phyloP scores from a whole-genome alignment of 2,797 vertebrate genomes.

The Sandelia bainsii region DNA sequence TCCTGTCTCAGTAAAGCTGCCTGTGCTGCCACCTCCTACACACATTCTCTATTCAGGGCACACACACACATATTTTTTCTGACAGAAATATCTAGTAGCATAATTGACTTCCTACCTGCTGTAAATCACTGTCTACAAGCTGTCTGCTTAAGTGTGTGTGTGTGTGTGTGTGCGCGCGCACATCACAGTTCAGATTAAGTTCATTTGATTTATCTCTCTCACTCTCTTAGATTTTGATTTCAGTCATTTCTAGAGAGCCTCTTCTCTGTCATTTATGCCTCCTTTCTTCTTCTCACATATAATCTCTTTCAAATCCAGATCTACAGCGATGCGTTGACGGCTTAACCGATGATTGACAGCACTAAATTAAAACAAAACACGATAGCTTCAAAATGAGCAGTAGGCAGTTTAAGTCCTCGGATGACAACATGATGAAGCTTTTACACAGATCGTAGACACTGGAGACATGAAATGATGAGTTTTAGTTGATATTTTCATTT shows the following conservation, averaged over 20 bases:
- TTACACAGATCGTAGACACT: background rate
- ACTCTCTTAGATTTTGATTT: constrained; percentile 25
- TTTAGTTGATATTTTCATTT: constrained; percentile 31
- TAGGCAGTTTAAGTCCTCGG: constrained; percentile 29
- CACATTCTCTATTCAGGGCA: constrained; percentile 49
- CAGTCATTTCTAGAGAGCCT: constrained; percentile 38
- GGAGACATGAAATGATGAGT: constrained; percentile 15
- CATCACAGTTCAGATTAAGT: constrained; percentile 53
- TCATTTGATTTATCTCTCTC: constrained; percentile 48
- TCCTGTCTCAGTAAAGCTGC: constrained; percentile 68
- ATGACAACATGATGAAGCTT: constrained; percentile 12
- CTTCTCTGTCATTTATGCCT: constrained; percentile 9
- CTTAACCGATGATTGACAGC: constrained; percentile 46
- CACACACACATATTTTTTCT: constrained; percentile 30
- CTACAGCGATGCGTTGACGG: background rate
- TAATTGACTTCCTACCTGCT: constrained; percentile 67
- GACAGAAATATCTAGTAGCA: constrained; percentile 59
- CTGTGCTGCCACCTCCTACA: constrained; percentile 68
- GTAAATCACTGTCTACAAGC: constrained; percentile 55
- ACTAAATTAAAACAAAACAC: constrained; percentile 60
- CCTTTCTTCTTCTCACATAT: constrained; percentile 13
- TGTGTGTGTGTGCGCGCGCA: background rate
- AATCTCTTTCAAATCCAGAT: constrained; percentile 10
- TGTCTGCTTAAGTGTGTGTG: constrained; percentile 17
- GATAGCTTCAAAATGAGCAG: constrained; percentile 13